Base-by-base conservation (phyloP, 2,797 vertebrate species). In the Eleutherodactylus coqui region DNA sequence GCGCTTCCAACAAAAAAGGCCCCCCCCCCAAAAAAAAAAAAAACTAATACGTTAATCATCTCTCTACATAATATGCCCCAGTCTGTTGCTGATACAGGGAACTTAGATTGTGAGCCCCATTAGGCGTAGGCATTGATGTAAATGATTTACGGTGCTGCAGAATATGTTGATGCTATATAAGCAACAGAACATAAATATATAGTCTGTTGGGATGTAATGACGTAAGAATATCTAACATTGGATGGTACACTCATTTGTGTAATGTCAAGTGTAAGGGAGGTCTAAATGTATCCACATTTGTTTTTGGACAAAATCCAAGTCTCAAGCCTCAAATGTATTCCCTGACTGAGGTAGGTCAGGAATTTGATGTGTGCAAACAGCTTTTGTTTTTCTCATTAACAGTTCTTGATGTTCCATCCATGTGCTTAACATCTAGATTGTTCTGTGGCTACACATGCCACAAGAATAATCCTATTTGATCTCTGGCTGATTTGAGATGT, bases 311-410 rank as follows among this genome's bases (percentile, higher is more conserved):
- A 77, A 7, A 36, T 51, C 47, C 29, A 51, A 53, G 32, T n/a
- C 32, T n/a, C 6, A 38, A 21, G 51, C 29, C 49, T 77, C 38
- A 16, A n/a, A 55, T 55, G 8, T 55, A n/a, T 5, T 41, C 36
- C 21, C 11, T 77, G 9, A 78, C 51, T 78, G 75, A n/a, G 75
- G 75, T 78, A 41, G 51, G 75, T 78, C 21, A 41, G 75, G 75
- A 41, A 78, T 78, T n/a, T 58, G 11, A 78, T 14, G 51, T 58
- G 51, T 78, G 75, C 5, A 0, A 36, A 58, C 4, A n/a, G 49
- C 32, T 45, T 81, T 69, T 81, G 47, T 70, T 81, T 81, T 81
- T 81, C 43, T 70, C 45, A 70, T 82, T 36, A 81, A 47, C 7
- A 14, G 19, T 24, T 69, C 45, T 36, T 24, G 29, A 27, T 82